Evolutionary conservation across 2,113 vertebrate genomes (phyloP).

Genomic region (Hepsetus odoe): DNA sequence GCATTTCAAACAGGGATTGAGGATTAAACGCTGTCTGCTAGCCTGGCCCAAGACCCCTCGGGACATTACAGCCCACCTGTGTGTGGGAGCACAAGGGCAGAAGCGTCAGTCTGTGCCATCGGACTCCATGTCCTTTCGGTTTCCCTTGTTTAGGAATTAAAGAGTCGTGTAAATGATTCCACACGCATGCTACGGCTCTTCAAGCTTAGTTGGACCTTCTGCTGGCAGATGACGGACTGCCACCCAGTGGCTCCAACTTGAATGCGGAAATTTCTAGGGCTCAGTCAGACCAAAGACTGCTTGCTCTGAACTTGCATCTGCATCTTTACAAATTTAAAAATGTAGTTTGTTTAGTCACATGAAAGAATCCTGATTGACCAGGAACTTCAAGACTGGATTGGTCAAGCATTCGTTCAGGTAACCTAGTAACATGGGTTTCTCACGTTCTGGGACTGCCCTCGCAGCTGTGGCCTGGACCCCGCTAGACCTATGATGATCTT

Average conservation of each 20-base stretch:
- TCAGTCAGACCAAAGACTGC: neutral
- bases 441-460: too few relatives aligned
- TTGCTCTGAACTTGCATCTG: too few relatives aligned
- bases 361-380: too few relatives aligned
- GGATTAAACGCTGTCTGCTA: conserved; percentile 69
- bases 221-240: conserved; percentile 4
- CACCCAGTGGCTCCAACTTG: conserved; percentile 21
- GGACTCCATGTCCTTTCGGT: neutral
- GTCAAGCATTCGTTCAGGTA: too few relatives aligned
- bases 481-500: too few relatives aligned
- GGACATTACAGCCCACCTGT: conserved; percentile 48
- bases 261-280: neutral
- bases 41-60: conserved; percentile 52
- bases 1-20: conserved; percentile 67
- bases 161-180: neutral
- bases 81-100: conserved; percentile 3
- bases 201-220: too few relatives aligned
- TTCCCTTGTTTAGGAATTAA: neutral
- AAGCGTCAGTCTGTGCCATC: neutral
- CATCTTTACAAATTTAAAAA: too few relatives aligned
- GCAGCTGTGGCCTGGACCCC: too few relatives aligned
- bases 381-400: too few relatives aligned
- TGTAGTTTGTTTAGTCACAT: too few relatives aligned
- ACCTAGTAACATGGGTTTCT: too few relatives aligned
- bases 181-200: neutral